Percentiles rank a stretch among this genome's conserved stretches.
phyloP scores from a whole-genome alignment of 2,113 vertebrate species.

The Pterocles gutturalis region DNA sequence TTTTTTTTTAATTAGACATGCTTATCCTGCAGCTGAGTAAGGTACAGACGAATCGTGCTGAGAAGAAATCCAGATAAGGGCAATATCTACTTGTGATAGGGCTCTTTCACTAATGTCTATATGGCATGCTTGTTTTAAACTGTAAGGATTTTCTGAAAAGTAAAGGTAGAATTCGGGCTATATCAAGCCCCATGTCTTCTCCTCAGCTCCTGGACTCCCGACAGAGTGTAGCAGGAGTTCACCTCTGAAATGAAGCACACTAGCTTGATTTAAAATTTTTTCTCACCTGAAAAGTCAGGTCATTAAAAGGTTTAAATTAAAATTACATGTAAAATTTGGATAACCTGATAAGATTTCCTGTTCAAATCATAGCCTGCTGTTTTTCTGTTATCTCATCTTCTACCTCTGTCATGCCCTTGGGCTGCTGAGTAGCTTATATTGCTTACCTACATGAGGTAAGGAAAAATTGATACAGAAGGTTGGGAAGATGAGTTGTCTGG shows the following conservation, averaged over 20 bases:
- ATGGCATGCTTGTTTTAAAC: background rate
- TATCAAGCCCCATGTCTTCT: background rate
- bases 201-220: background rate
- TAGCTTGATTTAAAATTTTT: background rate
- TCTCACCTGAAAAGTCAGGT: background rate
- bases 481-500: background rate
- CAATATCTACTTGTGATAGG: accelerated
- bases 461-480: background rate
- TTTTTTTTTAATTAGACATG: background rate
- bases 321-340: background rate
- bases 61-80: background rate
- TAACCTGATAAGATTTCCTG: background rate
- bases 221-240: background rate
- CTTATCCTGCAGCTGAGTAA: background rate
- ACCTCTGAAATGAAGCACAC: background rate
- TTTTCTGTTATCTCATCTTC: background rate
- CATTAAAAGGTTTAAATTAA: background rate
- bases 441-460: background rate
- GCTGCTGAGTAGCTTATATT: background rate
- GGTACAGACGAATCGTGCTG: background rate
- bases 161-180: background rate
- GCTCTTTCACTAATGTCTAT: background rate
- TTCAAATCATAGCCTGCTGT: background rate
- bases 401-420: background rate
- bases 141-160: background rate